A percentile compares a stretch with the other conserved stretches of the same genome.
Conservation (phyloP, 2,113 vertebrate species). For the Salvelinus fontinalis region DNA sequence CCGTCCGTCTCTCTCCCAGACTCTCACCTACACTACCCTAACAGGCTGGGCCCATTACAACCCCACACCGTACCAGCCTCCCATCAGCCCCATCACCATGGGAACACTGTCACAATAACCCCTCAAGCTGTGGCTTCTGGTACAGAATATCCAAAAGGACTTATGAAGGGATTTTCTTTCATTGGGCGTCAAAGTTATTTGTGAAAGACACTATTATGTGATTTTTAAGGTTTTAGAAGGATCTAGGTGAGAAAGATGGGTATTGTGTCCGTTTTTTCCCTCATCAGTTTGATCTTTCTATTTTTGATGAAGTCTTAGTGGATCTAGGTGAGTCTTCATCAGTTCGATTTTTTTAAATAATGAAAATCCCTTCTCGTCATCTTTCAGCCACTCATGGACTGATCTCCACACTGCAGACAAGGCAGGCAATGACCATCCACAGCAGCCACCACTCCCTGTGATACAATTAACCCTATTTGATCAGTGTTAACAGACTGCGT, state of each 20-base stretch:
- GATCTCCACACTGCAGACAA: not conserved
- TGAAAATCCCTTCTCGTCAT: not conserved
- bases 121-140: too few relatives aligned
- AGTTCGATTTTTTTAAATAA: not conserved
- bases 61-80: slow-evolving; percentile 66
- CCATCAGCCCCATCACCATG: slow-evolving; percentile 74
- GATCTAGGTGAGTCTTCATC: too few relatives aligned
- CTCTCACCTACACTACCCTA: slow-evolving; percentile 72
- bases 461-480: slow-evolving; percentile 27
- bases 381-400: not conserved
- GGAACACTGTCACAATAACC: slow-evolving; percentile 68
- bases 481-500: slow-evolving; percentile 21
- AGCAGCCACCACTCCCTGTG: not conserved
- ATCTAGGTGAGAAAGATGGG: not conserved
- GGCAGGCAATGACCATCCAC: not conserved
- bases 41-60: slow-evolving; percentile 75
- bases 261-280: not conserved
- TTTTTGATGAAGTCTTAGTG: too few relatives aligned
- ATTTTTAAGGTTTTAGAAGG: not conserved
- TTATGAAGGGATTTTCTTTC: not conserved
- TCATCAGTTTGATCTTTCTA: not conserved
- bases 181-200: not conserved
- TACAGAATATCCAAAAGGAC: not conserved
- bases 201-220: not conserved
- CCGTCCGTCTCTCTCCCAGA: slow-evolving; percentile 67